A percentile compares a stretch with the other conserved stretches of the same genome.
Conservation (phyloP, 2,113 vertebrate genomes). For the Ammodytes marinus region DNA sequence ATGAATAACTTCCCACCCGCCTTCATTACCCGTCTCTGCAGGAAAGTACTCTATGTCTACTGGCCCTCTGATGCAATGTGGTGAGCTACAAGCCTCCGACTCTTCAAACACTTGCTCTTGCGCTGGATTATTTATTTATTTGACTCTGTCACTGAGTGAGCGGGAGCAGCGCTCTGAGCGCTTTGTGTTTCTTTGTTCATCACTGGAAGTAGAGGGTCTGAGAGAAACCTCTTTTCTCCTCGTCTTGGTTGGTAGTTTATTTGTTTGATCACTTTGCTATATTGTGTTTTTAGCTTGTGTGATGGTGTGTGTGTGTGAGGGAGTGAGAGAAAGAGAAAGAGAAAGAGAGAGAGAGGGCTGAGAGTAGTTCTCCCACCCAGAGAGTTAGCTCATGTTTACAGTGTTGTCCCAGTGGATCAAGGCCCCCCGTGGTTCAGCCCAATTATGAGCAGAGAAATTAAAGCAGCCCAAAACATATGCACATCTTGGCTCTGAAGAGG, state of each 20-base stretch:
- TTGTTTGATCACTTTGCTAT: slow-evolving; percentile 67
- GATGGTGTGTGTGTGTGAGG: slow-evolving; percentile 12
- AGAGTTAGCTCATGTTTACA: slow-evolving; percentile 69
- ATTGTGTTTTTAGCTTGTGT: slow-evolving; percentile 51
- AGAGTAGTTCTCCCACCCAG: slow-evolving; percentile 53
- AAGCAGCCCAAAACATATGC: slow-evolving; percentile 79
- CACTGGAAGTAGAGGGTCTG: slow-evolving; percentile 60
- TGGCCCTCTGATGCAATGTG: slow-evolving; percentile 81
- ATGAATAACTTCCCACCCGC: slow-evolving; percentile 81
- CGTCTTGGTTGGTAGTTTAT: slow-evolving; percentile 63
- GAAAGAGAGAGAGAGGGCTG: slow-evolving; percentile 17
- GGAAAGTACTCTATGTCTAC: slow-evolving; percentile 76
- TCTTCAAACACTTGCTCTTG: slow-evolving; percentile 79
- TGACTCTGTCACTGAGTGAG: slow-evolving; percentile 74
- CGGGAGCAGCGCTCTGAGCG: slow-evolving; percentile 60
- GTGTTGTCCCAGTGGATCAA: slow-evolving; percentile 71
- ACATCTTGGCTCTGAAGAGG: slow-evolving; percentile 66
- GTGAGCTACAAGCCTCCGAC: slow-evolving; percentile 73
- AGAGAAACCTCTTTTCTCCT: slow-evolving; percentile 64
- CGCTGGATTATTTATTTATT: slow-evolving; percentile 75
- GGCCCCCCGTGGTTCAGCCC: slow-evolving; percentile 72
- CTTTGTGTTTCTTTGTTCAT: slow-evolving; percentile 78
- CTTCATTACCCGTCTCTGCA: slow-evolving; percentile 79
- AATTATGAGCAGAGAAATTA: slow-evolving; percentile 81
- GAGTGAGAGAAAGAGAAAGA: neutral